phyloP scores from a whole-genome alignment of 2,113 vertebrate species.

The Calypte anna region DNA sequence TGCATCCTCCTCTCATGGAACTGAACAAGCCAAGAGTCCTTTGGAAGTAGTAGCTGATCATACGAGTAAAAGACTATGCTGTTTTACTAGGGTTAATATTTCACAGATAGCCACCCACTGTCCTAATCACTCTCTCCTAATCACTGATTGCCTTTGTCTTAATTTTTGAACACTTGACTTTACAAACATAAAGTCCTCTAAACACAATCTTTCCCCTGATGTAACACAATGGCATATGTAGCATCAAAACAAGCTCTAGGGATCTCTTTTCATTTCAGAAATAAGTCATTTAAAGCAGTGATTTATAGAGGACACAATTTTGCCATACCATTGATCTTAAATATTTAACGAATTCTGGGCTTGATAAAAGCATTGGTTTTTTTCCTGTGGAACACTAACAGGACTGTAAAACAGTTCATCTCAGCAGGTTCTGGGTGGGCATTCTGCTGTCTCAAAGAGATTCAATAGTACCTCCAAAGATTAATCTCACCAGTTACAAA shows the following conservation, averaged over 20 bases:
- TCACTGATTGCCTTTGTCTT: not conserved
- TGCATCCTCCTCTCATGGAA: not conserved
- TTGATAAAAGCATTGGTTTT: not conserved
- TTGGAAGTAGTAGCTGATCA: not conserved
- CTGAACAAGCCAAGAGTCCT: not conserved
- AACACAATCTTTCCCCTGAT: not conserved
- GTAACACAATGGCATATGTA: not conserved
- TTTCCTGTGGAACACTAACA: not conserved
- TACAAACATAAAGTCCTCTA: not conserved
- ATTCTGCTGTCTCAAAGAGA: not conserved
- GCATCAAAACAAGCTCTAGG: not conserved
- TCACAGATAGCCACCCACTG: not conserved
- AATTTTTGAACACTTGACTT: not conserved
- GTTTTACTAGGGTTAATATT: not conserved
- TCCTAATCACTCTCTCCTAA: not conserved
- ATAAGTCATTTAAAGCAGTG: fast-evolving
- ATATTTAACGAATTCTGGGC: not conserved
- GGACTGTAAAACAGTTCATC: not conserved
- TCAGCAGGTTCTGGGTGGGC: not conserved
- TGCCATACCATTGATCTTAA: not conserved
- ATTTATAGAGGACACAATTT: not conserved
- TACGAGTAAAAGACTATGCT: not conserved
- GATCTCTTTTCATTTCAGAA: not conserved
- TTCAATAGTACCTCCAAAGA: not conserved
- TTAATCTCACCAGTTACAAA: not conserved